Conservation (phyloP, 1,140 invertebrate genomes). For the Rhopalosiphum padi region DNA sequence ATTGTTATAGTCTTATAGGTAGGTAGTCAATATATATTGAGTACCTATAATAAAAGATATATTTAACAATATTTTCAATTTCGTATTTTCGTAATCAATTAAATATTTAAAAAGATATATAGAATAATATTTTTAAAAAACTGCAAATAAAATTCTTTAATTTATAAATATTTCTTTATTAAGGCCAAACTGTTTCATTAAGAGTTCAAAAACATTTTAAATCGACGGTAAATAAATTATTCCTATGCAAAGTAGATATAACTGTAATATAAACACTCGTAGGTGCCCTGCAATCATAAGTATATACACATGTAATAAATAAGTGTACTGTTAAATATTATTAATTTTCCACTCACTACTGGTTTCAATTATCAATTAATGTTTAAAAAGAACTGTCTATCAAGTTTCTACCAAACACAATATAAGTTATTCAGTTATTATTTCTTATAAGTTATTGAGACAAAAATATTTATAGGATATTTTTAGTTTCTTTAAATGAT, state of each 20-base stretch:
- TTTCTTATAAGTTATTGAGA: neutral
- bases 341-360: neutral
- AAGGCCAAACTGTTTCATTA: neutral
- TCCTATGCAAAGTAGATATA: constrained; percentile 28
- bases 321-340: neutral
- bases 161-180: neutral
- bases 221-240: neutral
- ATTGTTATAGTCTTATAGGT: neutral
- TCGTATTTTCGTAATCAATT: no score
- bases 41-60: no score
- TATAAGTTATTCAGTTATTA: neutral
- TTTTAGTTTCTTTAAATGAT: neutral
- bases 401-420: neutral
- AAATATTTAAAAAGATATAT: neutral
- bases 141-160: neutral
- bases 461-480: neutral
- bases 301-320: neutral
- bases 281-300: neutral
- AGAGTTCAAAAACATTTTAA: neutral
- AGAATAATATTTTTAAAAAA: neutral
- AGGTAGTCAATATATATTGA: neutral
- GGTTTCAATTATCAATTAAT: neutral
- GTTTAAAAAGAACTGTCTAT: neutral
- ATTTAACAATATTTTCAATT: no score
- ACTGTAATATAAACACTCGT: neutral